phyloP scores from a whole-genome alignment of 2,888 invertebrate genomes.

The Rhopalosiphum nymphaeae region DNA sequence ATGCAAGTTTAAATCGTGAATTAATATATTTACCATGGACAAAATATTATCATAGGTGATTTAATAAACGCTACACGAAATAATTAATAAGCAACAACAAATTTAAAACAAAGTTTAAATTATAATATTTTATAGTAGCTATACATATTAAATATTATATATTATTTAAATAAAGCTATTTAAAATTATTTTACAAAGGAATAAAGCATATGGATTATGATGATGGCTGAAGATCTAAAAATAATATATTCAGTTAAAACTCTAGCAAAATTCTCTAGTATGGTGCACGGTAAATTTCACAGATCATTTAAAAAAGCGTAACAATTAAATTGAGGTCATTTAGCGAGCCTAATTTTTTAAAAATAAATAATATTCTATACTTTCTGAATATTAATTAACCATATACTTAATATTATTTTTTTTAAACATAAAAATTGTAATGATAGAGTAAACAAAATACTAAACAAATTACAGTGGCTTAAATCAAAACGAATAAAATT shows the following conservation, averaged over 20 bases:
- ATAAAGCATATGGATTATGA: background rate
- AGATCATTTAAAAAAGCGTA: conserved; percentile 23
- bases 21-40: background rate
- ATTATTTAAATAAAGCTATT: background rate
- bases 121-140: background rate
- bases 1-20: background rate
- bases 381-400: conserved; percentile 36
- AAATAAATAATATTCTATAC: conserved; percentile 29
- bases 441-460: background rate
- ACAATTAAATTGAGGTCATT: conserved; percentile 51
- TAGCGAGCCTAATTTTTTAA: conserved; percentile 33
- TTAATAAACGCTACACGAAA: background rate
- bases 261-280: background rate
- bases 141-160: background rate
- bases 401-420: background rate
- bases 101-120: background rate
- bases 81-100: background rate
- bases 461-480: background rate
- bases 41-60: background rate
- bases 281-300: conserved; percentile 36
- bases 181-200: background rate
- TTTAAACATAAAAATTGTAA: background rate
- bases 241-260: conserved; percentile 29
- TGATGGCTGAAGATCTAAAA: conserved; percentile 9
- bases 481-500: background rate